These are phyloP conservation scores for Otolemur garnettii DNA, from an alignment of 2,113 vertebrate genomes.

Conservation along the genomic window DNA sequence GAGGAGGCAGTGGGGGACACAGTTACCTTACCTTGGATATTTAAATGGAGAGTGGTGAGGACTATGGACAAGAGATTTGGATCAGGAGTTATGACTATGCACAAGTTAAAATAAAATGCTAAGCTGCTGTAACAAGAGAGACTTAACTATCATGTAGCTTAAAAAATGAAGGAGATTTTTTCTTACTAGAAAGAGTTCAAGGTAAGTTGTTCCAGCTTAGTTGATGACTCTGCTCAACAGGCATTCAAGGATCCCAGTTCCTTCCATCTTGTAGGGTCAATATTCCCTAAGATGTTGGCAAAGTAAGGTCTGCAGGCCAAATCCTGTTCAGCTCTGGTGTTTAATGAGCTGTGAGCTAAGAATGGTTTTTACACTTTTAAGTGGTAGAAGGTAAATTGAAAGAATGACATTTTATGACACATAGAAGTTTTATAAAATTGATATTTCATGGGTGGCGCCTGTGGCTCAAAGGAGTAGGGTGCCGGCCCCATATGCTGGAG, in stretches of 20 bases:
- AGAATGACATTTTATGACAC: not conserved
- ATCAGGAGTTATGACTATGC: not conserved
- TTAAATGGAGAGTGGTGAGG: not conserved
- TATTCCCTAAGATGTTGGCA: not conserved
- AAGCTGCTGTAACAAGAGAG: not conserved
- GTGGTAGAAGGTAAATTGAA: not conserved
- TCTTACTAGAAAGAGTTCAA: not conserved
- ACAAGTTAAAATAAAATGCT: not conserved
- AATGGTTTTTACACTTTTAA: not conserved
- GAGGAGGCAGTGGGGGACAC: not conserved
- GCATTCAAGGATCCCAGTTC: not conserved
- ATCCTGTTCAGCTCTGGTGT: not conserved
- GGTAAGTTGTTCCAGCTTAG: not conserved
- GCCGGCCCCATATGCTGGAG: too few species aligned
- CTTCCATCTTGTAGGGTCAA: not conserved
- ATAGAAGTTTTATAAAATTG: slow-evolving; percentile 13
- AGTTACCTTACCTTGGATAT: not conserved
- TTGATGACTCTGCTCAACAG: not conserved
- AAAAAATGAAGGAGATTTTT: not conserved
- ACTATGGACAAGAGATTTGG: not conserved
- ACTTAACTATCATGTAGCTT: not conserved
- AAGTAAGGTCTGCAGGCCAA: not conserved
- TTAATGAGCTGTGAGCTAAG: not conserved
- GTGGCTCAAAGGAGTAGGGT: too few species aligned
- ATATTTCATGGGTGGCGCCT: not conserved